phyloP scores from a whole-genome alignment of 2,113 vertebrate genomes.

The Albula goreensis region DNA sequence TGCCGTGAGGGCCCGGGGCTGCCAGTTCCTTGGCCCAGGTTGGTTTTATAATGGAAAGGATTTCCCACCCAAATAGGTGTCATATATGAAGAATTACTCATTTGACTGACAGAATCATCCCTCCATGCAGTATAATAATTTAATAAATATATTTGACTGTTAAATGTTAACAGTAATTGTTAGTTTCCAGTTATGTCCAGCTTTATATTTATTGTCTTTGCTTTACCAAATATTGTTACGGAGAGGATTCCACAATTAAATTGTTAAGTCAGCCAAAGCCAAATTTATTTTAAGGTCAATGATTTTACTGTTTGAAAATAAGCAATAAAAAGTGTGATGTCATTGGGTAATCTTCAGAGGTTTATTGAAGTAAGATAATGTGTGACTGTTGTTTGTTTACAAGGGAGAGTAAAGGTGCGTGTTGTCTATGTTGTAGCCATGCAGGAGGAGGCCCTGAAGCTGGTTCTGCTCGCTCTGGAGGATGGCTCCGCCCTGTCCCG shows the following conservation, averaged over 20 bases:
- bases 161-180: no score
- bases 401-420: not conserved
- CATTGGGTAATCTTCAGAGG: not conserved
- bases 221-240: not conserved
- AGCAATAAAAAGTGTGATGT: not conserved
- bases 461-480: slow-evolving; percentile 93
- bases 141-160: no score
- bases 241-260: not conserved
- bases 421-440: slow-evolving; percentile 76
- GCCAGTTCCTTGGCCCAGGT: slow-evolving; percentile 99
- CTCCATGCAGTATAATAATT: no score
- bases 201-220: no score
- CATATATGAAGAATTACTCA: no score
- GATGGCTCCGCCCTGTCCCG: slow-evolving; percentile 94
- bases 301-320: not conserved
- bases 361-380: not conserved
- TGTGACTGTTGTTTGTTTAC: not conserved
- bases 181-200: no score
- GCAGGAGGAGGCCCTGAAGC: slow-evolving; percentile 96
- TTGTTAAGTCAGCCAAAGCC: not conserved
- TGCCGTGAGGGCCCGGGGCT: slow-evolving; percentile 92
- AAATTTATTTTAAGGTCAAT: not conserved
- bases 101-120: no score
- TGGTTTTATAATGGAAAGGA: slow-evolving; percentile 14
- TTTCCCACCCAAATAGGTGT: no score